A percentile compares a stretch with the other conserved stretches of the same genome.
Evolutionary conservation across 2,888 invertebrate genomes (phyloP).

Genomic region (Himalopsyche anomala): DNA sequence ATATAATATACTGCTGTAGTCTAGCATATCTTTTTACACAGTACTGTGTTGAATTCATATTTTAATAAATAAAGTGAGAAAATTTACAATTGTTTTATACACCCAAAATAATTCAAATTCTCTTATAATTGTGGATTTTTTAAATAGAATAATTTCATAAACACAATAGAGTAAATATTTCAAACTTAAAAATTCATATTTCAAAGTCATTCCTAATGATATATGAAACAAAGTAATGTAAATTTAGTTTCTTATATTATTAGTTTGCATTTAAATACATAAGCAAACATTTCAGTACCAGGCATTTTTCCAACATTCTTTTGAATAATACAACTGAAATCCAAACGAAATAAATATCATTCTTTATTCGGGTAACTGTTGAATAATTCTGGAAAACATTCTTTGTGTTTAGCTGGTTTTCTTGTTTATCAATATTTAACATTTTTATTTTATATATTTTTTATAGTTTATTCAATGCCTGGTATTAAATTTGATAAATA

Average conservation of each 20-base stretch:
- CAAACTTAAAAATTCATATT: conserved; percentile 53
- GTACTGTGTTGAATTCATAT: conserved; percentile 10
- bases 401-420: background rate
- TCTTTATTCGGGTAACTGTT: background rate
- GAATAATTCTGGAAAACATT: background rate
- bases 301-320: background rate
- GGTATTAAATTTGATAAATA: too few species aligned
- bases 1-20: conserved; percentile 22
- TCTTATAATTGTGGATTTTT: background rate
- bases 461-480: too few species aligned
- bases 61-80: background rate
- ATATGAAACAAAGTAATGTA: conserved; percentile 63
- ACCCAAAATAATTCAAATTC: background rate
- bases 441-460: too few species aligned
- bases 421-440: too few species aligned
- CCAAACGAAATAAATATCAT: background rate
- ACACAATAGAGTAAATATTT: background rate
- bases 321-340: background rate
- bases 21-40: conserved; percentile 25
- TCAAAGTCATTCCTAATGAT: conserved; percentile 57
- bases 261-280: conserved; percentile 61
- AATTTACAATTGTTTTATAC: conserved; percentile 29
- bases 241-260: conserved; percentile 60
- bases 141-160: conserved; percentile 56
- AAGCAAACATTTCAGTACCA: conserved; percentile 25